Evolutionary conservation across 1,140 invertebrate genomes (phyloP), one percentile per base, ranked within the genome.

Genomic region (Ceratoteleas bidentatus): DNA sequence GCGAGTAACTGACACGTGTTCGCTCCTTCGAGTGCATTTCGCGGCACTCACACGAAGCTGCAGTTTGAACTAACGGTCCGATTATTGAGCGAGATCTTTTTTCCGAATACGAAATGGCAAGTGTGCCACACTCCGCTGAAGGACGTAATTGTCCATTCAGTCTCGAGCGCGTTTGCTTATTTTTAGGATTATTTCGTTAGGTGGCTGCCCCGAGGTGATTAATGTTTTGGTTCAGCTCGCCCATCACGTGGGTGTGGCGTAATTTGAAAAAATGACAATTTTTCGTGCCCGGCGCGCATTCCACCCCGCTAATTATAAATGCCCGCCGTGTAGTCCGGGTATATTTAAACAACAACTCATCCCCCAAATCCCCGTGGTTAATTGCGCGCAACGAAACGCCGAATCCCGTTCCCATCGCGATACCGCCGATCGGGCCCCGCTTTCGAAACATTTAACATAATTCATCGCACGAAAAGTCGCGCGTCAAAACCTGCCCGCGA

Each of bases 1-100:
- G 56, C 77, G 77, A 73, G 57, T 69, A 68, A 50, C 69, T 57
- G 77, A 81, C 77, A 81, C 77, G 77, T 81, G 77, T 81, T 81
- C 38, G 40, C 77, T 80, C 66, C 62, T 74, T 80, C 49, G 36
- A 58, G 70, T 65, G 69, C 77, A 69, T 56, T 74, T 62, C 34
- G 16, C 8, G 24, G 64, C 64, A 65, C 50, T 33, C 58, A 40
- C 50, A 10, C 36, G 38, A 65, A 64, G 33, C 57, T 75, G 65
- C 72, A n/a, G 24, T 75, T 81, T 70, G 70, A 75, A 64, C 69
- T 40, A 81, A 74, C 32, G 47, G 32, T 32, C 58, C 9, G 53
- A 60, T 43, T 81, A 68, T 70, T 68, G 69, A 81, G 72, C 64
- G 40, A 43, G 49, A n/a, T 72, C 6, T 58, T 60, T 58, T 68